A percentile compares a stretch with the other conserved stretches of the same genome.
Conservation (phyloP, 2,888 invertebrate genomes). For the Melanotus villosus region DNA sequence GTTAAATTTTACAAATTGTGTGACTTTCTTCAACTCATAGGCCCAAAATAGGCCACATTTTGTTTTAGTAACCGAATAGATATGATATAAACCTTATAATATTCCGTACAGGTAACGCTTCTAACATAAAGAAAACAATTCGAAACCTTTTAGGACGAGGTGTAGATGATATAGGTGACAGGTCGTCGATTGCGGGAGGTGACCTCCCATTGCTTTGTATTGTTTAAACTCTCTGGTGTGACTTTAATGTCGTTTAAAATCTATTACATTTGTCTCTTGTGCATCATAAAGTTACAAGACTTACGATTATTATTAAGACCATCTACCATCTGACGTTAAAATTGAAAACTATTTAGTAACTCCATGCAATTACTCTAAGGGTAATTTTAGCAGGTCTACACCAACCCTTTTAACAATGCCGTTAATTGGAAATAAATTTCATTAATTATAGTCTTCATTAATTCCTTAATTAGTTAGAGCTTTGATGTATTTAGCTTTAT, state of each 20-base stretch:
- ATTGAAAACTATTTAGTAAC: conserved; percentile 27
- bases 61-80: no score
- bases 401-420: no score
- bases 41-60: no score
- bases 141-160: conserved; percentile 31
- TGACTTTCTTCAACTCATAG: no score
- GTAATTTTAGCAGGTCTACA: no score
- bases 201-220: conserved; percentile 51
- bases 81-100: conserved; percentile 2
- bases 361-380: background rate
- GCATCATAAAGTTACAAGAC: conserved; percentile 41
- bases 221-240: conserved; percentile 52
- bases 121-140: conserved; percentile 34
- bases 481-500: no score
- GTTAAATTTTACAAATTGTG: no score
- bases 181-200: conserved; percentile 53
- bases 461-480: no score
- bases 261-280: conserved; percentile 52
- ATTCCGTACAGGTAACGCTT: background rate
- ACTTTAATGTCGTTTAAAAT: conserved; percentile 52
- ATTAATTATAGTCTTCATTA: no score
- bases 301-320: conserved; percentile 33
- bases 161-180: conserved; percentile 51
- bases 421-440: no score
- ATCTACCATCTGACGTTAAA: conserved; percentile 27